Evolutionary conservation across 2,888 invertebrate genomes (phyloP), one percentile per base, ranked within the genome.

Genomic region (Cephonodes hylas): DNA sequence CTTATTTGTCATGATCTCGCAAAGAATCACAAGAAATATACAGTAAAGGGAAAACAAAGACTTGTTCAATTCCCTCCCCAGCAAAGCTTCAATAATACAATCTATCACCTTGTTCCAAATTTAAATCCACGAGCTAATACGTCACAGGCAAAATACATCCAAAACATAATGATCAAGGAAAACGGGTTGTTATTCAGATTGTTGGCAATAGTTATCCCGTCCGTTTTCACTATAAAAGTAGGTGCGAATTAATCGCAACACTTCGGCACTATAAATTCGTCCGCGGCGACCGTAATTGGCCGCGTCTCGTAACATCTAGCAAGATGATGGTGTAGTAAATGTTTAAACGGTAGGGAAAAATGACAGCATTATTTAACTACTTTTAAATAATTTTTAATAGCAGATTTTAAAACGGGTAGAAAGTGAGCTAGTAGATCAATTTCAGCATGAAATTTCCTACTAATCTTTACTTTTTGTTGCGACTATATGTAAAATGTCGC

Each of bases 261-360:
- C 5, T 20, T 22, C 34, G 25, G n/a, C 15, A 10, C 18, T 25
- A 23, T 57, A 57, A 59, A 59, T 63, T 59, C 57, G 53, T 63
- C 59, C 42, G 38, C 59, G 57, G 31, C 22, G 34, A 38, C 27
- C 18, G 42, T 56, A 45, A 60, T 59, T 63, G 59, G 59, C 57
- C 57, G 44, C 45, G 63, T 57, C 63, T 22, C 59, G 42, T 63
- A 59, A 59, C 42, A 59, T 63, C 61, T 53, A 25, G 23, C 38
- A 20, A 25, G 60, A 60, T 46, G 38, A 53, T 53, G 6, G 15
- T 4, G 15, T 38, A 20, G 53, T 53, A 10, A 15, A 53, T 8
- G 1, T 18, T 27, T n/a, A 42, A 25, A 1, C 13, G 53, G 60
- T 38, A 44, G 8, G n/a, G 22, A 7, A 18, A 45, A 44, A 20